Percentiles rank a stretch among this genome's conserved stretches.
phyloP scores from a whole-genome alignment of 2,888 invertebrate genomes.

The Endotricha flammealis region DNA sequence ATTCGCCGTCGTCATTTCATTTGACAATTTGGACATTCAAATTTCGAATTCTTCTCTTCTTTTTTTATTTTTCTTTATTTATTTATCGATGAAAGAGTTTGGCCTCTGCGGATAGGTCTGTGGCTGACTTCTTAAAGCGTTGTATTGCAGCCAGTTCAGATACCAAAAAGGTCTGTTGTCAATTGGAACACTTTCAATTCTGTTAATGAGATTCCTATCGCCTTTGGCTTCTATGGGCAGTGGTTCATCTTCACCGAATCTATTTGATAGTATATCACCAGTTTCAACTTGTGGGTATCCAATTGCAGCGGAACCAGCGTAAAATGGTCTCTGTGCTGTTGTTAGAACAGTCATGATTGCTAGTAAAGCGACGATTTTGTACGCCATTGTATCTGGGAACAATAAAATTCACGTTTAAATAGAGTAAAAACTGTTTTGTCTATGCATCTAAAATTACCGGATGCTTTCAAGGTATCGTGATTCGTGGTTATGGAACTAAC shows the following conservation, averaged over 20 bases:
- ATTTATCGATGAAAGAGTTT: conserved; percentile 16
- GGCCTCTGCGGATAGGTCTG: conserved; percentile 25
- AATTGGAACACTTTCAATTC: conserved; percentile 75
- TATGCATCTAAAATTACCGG: background rate
- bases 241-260: conserved; percentile 67
- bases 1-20: background rate
- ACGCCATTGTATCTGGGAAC: conserved; percentile 40
- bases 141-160: conserved; percentile 78
- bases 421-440: background rate
- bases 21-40: conserved; percentile 1
- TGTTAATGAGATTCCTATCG: conserved; percentile 74
- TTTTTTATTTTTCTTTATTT: conserved; percentile 2
- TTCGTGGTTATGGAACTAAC: too few species aligned
- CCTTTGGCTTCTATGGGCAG: conserved; percentile 80
- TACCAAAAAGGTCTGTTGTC: conserved; percentile 82
- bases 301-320: conserved; percentile 77
- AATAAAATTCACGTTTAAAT: conserved; percentile 18
- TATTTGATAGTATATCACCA: conserved; percentile 44
- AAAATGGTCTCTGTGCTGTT: conserved; percentile 80
- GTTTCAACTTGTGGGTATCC: conserved; percentile 78
- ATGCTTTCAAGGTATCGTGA: background rate
- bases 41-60: conserved; percentile 8
- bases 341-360: conserved; percentile 35
- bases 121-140: conserved; percentile 54
- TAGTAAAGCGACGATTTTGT: conserved; percentile 36